Evolutionary conservation across 2,113 vertebrate genomes (phyloP), one percentile per base, ranked within the genome.

Genomic region (Cettia cetti): DNA sequence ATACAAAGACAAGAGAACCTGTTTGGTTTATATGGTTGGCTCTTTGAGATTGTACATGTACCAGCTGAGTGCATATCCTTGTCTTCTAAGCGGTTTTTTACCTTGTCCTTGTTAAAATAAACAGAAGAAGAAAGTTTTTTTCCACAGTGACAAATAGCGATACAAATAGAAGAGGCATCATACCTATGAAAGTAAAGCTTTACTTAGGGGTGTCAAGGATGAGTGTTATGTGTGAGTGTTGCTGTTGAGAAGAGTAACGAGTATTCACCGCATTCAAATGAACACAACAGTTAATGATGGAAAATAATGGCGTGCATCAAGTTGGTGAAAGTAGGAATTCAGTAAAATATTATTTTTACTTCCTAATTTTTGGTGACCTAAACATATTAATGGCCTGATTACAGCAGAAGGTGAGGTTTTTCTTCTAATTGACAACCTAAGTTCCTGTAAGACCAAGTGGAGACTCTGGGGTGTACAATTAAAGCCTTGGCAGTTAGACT

Each of bases 381-480:
- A 66, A 52, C 3, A 21, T n/a, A 81, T 19, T 37, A 17, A 31
- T 69, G 82, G 14, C 30, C n/a, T 68, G 39, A 45, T 66, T 71
- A 35, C 35, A 63, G n/a, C 15, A 31, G 26, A 80, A 18, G 14
- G 19, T 20, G 39, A 1, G 3, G 11, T 33, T 61, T 60, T 86
- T 24, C 72, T 87, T 84, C 31, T 76, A 33, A 49, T 30, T 35
- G 45, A 86, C 19, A 40, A 9, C 0, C 4, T 31, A 8, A 49
- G 16, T 49, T 59, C 13, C 74, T 30, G 9, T 28, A 10, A 35
- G 59, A 65, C 16, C 21, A 74, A 69, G 26, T 40, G 27, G n/a
- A 75, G 19, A 24, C 31, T 66, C 28, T 15, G 39, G 31, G 5
- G 8, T 50, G 82, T 50, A 4, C 13, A 65, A 3, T 0, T 0